Conservation (phyloP, 2,113 vertebrate species). For the Nothoprocta perdicaria region DNA sequence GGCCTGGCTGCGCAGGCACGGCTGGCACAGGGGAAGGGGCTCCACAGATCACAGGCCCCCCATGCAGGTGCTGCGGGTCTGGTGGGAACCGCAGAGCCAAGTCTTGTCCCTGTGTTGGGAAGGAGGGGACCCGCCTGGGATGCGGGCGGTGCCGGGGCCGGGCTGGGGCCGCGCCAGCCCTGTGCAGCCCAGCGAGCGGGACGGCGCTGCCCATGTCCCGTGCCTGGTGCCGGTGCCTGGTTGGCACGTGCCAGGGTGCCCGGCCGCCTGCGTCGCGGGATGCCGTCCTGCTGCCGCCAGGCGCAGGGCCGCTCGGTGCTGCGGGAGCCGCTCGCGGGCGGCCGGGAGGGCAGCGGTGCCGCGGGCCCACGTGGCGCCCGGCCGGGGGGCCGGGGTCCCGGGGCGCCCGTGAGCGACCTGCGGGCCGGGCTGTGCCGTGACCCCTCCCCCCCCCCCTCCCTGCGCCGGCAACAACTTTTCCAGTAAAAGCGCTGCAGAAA, state of each 20-base stretch:
- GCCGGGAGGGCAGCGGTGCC: not conserved
- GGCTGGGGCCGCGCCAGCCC: too few relatives aligned
- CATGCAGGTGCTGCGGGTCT: not conserved
- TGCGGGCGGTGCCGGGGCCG: not conserved
- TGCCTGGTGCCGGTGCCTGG: too few relatives aligned
- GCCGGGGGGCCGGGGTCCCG: too few relatives aligned
- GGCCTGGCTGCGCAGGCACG: too few relatives aligned
- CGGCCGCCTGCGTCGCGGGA: too few relatives aligned
- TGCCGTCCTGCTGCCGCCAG: too few relatives aligned
- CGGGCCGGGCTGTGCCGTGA: not conserved
- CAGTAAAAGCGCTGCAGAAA: conserved; percentile 81
- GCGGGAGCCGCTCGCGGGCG: too few relatives aligned
- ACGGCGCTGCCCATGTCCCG: too few relatives aligned
- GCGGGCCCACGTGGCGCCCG: not conserved
- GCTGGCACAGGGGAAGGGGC: not conserved
- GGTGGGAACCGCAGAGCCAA: not conserved
- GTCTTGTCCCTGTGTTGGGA: not conserved
- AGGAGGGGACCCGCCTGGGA: not conserved
- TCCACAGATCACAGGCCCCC: not conserved
- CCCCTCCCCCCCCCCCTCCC: conserved; percentile 56
- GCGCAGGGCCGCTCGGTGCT: too few relatives aligned
- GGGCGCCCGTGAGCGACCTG: too few relatives aligned
- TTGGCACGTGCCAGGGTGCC: too few relatives aligned
- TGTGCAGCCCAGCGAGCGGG: too few relatives aligned
- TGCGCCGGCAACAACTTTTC: conserved; percentile 79